phyloP scores from a whole-genome alignment of 1,140 invertebrate species.

The Brachionus sp. region DNA sequence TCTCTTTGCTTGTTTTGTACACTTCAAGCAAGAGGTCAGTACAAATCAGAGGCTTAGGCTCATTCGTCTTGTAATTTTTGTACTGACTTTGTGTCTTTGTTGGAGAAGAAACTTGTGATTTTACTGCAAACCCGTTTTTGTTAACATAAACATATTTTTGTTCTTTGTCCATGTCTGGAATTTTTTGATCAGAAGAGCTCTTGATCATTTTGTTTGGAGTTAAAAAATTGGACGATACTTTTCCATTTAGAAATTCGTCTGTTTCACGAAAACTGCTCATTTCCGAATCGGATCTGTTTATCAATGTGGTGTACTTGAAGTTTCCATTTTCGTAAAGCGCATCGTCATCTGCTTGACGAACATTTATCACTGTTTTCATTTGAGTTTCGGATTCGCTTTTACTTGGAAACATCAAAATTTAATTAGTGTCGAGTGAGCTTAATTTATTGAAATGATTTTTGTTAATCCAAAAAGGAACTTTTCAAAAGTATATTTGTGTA shows the following conservation, averaged over 20 bases:
- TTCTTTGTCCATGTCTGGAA: neutral
- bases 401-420: neutral
- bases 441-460: neutral
- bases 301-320: slow-evolving; percentile 19
- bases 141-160: neutral
- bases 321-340: slow-evolving; percentile 8
- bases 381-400: neutral
- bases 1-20: slow-evolving; percentile 30
- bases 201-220: neutral
- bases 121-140: slow-evolving; percentile 15
- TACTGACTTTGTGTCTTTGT: neutral
- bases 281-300: neutral
- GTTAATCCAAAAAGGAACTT: neutral
- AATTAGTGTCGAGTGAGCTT: neutral
- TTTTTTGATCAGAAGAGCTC: slow-evolving; percentile 19
- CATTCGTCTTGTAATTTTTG: neutral
- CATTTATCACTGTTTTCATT: neutral
- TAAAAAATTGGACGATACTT: neutral
- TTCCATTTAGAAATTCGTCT: neutral
- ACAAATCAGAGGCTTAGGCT: neutral
- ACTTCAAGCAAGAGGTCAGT: slow-evolving; percentile 24
- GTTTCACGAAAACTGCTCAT: neutral
- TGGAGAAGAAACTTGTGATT: neutral
- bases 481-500: neutral
- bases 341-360: slow-evolving; percentile 25